Conservation (phyloP, 2,113 vertebrate species). For the Carettochelys insculpta region DNA sequence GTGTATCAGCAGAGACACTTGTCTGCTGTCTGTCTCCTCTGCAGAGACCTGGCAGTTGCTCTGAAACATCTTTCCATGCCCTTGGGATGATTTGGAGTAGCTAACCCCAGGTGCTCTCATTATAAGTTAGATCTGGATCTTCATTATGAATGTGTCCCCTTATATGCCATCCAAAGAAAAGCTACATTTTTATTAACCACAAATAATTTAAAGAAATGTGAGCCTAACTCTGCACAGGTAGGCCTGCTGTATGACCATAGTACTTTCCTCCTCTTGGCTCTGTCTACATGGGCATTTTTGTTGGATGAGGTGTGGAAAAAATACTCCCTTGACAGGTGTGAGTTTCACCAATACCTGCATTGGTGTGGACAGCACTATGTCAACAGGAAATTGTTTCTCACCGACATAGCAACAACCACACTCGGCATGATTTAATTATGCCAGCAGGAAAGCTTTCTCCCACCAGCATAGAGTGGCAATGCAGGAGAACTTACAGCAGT, state of each 20-base stretch:
- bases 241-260: not conserved
- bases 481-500: no score
- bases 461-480: no score
- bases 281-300: no score
- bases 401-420: no score
- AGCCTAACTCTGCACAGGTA: not conserved
- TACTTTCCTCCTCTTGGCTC: not conserved
- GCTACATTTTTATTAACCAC: no score
- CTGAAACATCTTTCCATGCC: not conserved
- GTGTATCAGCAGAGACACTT: not conserved
- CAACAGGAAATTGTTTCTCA: no score
- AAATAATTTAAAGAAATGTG: not conserved
- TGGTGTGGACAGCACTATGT: no score
- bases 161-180: not conserved
- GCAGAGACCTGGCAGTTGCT: not conserved
- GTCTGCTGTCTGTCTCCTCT: not conserved
- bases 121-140: not conserved
- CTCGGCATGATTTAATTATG: no score
- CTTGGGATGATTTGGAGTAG: not conserved
- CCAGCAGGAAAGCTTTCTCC: no score
- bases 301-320: not conserved
- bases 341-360: no score
- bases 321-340: no score
- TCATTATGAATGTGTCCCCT: not conserved
- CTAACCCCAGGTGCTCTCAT: not conserved